A percentile compares a stretch with the other conserved stretches of the same genome.
Conservation (phyloP, 2,888 invertebrate species). For the Sisyra terminalis region DNA sequence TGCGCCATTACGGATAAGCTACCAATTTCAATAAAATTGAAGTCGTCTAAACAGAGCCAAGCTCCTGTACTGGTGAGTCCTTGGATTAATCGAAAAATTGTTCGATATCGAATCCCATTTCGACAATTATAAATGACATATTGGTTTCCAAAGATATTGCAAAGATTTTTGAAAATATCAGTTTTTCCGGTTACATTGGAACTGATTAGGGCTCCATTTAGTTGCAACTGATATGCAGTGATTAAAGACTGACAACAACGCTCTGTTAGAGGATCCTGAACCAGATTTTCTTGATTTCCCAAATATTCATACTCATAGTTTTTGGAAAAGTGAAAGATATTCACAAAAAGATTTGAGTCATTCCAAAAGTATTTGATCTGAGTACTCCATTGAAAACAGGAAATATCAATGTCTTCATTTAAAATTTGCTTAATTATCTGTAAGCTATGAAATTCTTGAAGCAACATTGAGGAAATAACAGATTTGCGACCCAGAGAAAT, state of each 20-base stretch:
- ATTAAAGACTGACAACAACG: constrained; percentile 71
- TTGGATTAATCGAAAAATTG: constrained; percentile 76
- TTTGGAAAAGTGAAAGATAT: constrained; percentile 65
- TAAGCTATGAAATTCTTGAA: constrained; percentile 64
- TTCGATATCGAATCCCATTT: constrained; percentile 69
- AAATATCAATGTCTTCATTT: constrained; percentile 46
- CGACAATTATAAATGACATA: constrained; percentile 81
- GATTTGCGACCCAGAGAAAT: constrained; percentile 49
- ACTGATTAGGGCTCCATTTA: constrained; percentile 73
- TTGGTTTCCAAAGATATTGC: constrained; percentile 81
- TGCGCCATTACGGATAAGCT: constrained; percentile 76
- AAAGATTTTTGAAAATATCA: constrained; percentile 82
- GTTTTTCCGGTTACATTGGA: constrained; percentile 84
- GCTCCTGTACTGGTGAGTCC: constrained; percentile 69
- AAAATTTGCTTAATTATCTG: constrained; percentile 69
- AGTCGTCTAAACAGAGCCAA: constrained; percentile 82
- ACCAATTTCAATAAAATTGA: constrained; percentile 70
- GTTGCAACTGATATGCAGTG: constrained; percentile 65
- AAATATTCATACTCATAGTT: constrained; percentile 72
- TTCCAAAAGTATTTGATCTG: constrained; percentile 67
- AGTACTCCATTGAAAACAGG: constrained; percentile 72
- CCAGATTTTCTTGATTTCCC: constrained; percentile 61
- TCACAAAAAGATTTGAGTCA: constrained; percentile 44
- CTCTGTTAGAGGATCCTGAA: constrained; percentile 58
- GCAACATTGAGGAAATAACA: constrained; percentile 57